Evolutionary conservation across 2,113 vertebrate species (phyloP).

Genomic region (Murina feae): DNA sequence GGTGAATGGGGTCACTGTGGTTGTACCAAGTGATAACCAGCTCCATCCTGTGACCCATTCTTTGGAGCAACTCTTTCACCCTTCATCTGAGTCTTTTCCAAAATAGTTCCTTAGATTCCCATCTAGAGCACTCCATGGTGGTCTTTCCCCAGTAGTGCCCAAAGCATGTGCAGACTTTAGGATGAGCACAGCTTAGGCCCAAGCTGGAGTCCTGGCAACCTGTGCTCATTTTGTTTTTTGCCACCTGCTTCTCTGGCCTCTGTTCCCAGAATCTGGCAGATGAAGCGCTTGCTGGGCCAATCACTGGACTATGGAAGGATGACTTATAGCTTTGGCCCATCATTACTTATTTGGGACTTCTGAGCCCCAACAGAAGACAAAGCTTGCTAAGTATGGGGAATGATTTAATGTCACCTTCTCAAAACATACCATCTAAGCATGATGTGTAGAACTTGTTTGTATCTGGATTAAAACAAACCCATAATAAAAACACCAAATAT

Average conservation of each 20-base stretch:
- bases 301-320: not conserved
- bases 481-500: not conserved
- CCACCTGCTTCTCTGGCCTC: not conserved
- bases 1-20: not conserved
- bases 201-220: not conserved
- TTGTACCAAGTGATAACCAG: not conserved
- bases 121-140: not conserved
- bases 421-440: not conserved
- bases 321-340: not conserved
- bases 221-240: not conserved
- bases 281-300: not conserved
- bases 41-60: not conserved
- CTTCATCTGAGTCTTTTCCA: not conserved
- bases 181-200: not conserved
- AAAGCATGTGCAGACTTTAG: slow-evolving; percentile 3
- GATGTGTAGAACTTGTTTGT: not conserved
- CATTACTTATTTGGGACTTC: not conserved
- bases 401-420: not conserved
- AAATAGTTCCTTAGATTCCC: not conserved
- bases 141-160: not conserved
- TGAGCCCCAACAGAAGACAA: slow-evolving; percentile 11
- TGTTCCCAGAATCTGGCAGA: not conserved
- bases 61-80: not conserved
- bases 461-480: not conserved
- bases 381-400: not conserved